Evolutionary conservation across 1,140 invertebrate genomes (phyloP), one percentile per base, ranked within the genome.

Genomic region (Chymomyza costata): DNA sequence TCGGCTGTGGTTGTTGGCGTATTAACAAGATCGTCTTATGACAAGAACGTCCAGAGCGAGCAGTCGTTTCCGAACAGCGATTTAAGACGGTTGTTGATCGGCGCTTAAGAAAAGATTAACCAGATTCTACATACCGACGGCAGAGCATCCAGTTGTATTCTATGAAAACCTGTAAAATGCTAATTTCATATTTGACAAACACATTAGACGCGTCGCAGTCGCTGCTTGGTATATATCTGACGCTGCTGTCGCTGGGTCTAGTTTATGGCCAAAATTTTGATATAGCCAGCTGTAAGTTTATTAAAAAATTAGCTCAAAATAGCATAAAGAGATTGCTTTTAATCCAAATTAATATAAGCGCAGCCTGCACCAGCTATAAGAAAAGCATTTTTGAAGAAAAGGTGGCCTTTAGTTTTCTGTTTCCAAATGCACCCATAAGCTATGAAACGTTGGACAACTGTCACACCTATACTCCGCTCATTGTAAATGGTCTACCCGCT

Each of bases 361-460:
- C 34, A 82, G 76, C 55, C 6, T 82, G 78, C 21, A 49, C 56
- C 1, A 17, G 10, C 0, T 71, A 65, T 13, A 82, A 82, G 17
- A 53, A 40, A 11, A 49, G 32, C 11, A 31, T 82, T 13, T 82
- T 62, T 13, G 78, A 82, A 6, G 50, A 59, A 16, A 46, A 48
- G 11, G 45, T 49, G 1, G 59, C 63, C 1, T 78, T 73, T 19
- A 69, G 56, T 10, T 54, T 49, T 10, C 45, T 69, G 1, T 5
- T 65, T 2, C 64, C 43, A 6, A 39, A 17, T 8, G 53, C 58
- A 0, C 34, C 51, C 6, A 49, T 59, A 13, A 46, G 45, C 13
- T 44, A 43, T 10, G 60, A 61, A 25, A 60, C 46, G 7, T 13
- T 61, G 16, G 63, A 82, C 49, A 55, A 58, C 15, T 83, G 81